phyloP scores from a whole-genome alignment of 1,140 invertebrate species.

The Hyles euphorbiae region DNA sequence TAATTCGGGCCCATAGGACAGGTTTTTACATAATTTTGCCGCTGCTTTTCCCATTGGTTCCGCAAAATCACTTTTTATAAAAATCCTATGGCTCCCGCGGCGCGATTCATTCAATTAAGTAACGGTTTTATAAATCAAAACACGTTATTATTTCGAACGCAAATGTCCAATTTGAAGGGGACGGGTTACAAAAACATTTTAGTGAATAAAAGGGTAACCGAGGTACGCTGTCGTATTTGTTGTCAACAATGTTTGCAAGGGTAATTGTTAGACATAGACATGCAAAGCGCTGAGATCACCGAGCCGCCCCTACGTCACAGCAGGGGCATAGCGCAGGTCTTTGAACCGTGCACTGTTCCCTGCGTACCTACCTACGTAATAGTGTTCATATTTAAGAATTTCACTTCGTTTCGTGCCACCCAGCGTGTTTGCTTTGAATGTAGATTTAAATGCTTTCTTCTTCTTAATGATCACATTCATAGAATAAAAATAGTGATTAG shows the following conservation, averaged over 20 bases:
- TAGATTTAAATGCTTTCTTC: too few species aligned
- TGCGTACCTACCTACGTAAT: too few species aligned
- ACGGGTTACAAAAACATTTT: conserved; percentile 61
- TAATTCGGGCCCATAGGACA: conserved; percentile 67
- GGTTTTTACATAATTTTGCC: conserved; percentile 70
- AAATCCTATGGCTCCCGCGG: conserved; percentile 43
- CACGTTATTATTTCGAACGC: conserved; percentile 43
- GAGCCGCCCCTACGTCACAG: conserved; percentile 35
- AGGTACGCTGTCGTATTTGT: conserved; percentile 55
- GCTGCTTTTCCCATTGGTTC: conserved; percentile 53
- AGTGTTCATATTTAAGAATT: too few species aligned
- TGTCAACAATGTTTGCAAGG: conserved; percentile 53
- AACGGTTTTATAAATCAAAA: conserved; percentile 55
- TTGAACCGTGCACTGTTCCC: conserved; percentile 21
- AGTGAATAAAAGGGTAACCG: conserved; percentile 51
- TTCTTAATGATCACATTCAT: too few species aligned
- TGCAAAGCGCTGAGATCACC: conserved; percentile 65
- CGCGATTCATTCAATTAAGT: conserved; percentile 35
- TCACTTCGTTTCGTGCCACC: too few species aligned
- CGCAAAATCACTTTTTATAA: conserved; percentile 37
- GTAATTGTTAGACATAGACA: conserved; percentile 58
- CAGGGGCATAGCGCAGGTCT: conserved; percentile 31
- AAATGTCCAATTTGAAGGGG: conserved; percentile 56
- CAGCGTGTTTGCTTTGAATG: too few species aligned
- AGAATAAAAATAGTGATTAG: too few species aligned